Evolutionary conservation across 2,888 invertebrate genomes (phyloP), one percentile per base, ranked within the genome.

Genomic region (Rhagonycha fulva): DNA sequence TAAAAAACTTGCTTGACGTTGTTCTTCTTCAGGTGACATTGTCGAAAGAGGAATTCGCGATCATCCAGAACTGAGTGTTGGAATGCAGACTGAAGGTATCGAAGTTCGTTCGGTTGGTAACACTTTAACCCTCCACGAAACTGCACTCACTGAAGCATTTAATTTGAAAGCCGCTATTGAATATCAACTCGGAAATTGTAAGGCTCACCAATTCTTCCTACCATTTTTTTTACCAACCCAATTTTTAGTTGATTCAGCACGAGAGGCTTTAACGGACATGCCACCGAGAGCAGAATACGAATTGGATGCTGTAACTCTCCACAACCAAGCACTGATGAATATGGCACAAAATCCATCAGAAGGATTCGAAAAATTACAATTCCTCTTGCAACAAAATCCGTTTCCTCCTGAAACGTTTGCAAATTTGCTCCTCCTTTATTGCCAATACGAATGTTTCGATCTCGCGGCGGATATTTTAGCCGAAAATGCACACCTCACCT

Each of bases 91-190:
- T 24, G 99, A 99, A 86, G 95, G 94, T 2, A 94, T 95, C 68
- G 95, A 95, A 88, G 95, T 97, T 0, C 92, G 98, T 79, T 98
- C 98, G 85, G 98, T 99, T 47, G 99, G 99, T 0, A 98, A 98
- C 87, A 97, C 98, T 0, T 89, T 97, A 75, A 95, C 95, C 0
- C 90, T 99, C 76, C 98, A 99, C 84, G 95, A 98, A 87, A 98
- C 99, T 4, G 98, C 98, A 19, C 91, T 99, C 3, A 96, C 99
- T 11, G 99, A 99, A 89, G 98, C 99, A 0, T 97, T 99, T 85
- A 99, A 99, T 89, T 90, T 99, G 23, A 99, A 99, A 90, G 98
- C 99, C 10, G 99, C 99, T 4, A 97, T 99, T 82, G 98, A 99
- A 88, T 99, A 97, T 88, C 96, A 98, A 86, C 91, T 95, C 70